Evolutionary conservation across 1,140 invertebrate species (phyloP).

Genomic region (Artemia franciscana): DNA sequence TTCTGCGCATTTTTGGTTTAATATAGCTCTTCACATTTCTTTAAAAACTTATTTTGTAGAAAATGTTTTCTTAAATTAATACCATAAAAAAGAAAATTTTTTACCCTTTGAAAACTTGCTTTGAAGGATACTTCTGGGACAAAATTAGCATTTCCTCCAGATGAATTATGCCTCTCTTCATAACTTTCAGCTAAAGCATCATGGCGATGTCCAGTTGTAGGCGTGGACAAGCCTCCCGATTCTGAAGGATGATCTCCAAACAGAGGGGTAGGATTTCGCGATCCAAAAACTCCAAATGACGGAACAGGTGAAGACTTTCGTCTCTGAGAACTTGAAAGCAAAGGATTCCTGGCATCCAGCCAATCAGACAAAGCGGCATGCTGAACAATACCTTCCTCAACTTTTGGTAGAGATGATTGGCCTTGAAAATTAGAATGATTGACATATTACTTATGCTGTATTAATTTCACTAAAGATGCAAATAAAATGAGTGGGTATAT

Average conservation of each 20-base stretch:
- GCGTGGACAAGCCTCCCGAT: neutral
- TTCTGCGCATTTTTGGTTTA: too few relatives aligned
- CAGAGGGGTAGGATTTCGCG: neutral
- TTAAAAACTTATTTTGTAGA: too few relatives aligned
- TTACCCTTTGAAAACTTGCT: neutral
- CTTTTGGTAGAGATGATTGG: neutral
- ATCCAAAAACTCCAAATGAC: neutral
- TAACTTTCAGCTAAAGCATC: neutral
- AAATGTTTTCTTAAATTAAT: too few relatives aligned
- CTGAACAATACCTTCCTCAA: neutral
- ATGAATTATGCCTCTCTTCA: neutral
- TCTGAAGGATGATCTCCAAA: neutral
- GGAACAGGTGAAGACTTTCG: neutral
- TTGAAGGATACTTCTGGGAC: neutral
- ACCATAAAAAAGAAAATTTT: neutral
- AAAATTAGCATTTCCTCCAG: neutral
- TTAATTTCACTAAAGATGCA: too few relatives aligned
- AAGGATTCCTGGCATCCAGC: neutral
- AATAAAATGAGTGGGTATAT: too few relatives aligned
- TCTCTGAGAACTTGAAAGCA: neutral
- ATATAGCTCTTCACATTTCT: too few relatives aligned
- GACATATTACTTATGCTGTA: too few relatives aligned
- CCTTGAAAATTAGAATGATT: neutral
- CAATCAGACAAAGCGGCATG: neutral
- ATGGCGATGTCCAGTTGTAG: neutral